Evolutionary conservation across 2,888 invertebrate species (phyloP).

Genomic region (Teinopalpus imperialis): DNA sequence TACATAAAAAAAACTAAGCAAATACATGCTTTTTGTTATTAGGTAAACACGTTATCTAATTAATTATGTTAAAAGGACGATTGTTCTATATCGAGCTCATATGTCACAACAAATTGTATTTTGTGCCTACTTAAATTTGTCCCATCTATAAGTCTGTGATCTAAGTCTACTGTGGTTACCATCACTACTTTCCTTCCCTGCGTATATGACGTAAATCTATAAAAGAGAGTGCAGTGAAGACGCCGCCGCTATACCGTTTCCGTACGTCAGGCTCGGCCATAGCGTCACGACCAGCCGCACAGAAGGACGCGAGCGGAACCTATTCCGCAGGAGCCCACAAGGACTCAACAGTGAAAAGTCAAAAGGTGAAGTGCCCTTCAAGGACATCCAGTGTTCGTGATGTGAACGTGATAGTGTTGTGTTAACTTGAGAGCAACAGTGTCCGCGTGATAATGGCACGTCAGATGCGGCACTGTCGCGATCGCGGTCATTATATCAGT

Average conservation of each 20-base stretch:
- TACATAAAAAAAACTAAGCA: too few relatives aligned
- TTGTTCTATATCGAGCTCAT: conserved; percentile 24
- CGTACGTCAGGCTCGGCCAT: conserved; percentile 75
- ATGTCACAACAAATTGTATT: conserved; percentile 15
- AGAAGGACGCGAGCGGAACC: conserved; percentile 76
- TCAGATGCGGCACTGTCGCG: conserved; percentile 50
- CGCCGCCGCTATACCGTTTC: conserved; percentile 81
- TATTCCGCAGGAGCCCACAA: conserved; percentile 69
- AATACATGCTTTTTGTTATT: too few relatives aligned
- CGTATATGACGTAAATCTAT: conserved; percentile 81
- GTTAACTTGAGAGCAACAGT: conserved; percentile 59
- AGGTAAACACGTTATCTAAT: too few relatives aligned
- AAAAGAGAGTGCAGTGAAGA: conserved; percentile 77
- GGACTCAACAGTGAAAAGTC: conserved; percentile 69
- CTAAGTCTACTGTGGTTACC: conserved; percentile 62
- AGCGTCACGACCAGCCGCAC: conserved; percentile 65
- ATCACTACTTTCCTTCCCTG: conserved; percentile 80
- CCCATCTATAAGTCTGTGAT: conserved; percentile 55
- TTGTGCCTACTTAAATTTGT: background rate
- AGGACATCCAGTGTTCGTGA: conserved; percentile 33
- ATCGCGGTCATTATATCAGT: conserved; percentile 42
- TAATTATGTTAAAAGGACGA: too few relatives aligned
- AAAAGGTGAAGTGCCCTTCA: conserved; percentile 41
- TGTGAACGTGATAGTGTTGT: conserved; percentile 56
- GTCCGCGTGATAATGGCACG: conserved; percentile 43